Percentiles rank a stretch among this genome's conserved stretches.
These are phyloP conservation scores for Eudasyphora cyanicolor DNA, from an alignment of 2,888 invertebrate species.

Conservation along the genomic window DNA sequence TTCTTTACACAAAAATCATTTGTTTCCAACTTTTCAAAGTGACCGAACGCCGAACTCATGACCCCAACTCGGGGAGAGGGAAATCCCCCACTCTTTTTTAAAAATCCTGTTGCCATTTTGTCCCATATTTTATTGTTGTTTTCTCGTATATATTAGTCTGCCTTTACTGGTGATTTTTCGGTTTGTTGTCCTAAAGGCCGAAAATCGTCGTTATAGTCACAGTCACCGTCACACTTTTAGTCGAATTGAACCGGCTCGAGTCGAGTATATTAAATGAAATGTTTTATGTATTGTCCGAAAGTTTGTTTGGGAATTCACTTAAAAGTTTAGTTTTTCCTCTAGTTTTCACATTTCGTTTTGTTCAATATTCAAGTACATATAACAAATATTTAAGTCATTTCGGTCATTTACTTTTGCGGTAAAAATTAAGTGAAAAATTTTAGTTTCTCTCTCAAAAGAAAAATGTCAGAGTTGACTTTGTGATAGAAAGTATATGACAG, in stretches of 20 bases:
- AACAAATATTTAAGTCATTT: slow-evolving; percentile 32
- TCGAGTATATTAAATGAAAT: slow-evolving; percentile 28
- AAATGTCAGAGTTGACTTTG: not conserved
- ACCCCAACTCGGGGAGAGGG: not conserved
- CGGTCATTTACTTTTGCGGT: slow-evolving; percentile 19
- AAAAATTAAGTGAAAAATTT: slow-evolving; percentile 24
- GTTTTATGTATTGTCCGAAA: slow-evolving; percentile 20
- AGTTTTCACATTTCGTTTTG: not conserved
- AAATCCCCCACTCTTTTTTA: not conserved
- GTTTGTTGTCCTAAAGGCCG: too few species aligned
- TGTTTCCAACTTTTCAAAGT: slow-evolving; percentile 14
- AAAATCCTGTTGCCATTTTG: too few species aligned
- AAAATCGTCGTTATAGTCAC: not conserved
- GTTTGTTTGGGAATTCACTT: slow-evolving; percentile 29
- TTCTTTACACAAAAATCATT: slow-evolving; percentile 5
- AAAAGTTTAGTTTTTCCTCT: slow-evolving; percentile 29
- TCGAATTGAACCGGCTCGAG: too few species aligned
- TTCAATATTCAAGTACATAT: not conserved
- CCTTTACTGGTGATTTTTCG: not conserved
- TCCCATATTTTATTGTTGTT: not conserved
- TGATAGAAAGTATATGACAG: not conserved
- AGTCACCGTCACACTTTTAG: too few species aligned
- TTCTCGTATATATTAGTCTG: not conserved
- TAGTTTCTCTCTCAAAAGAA: not conserved
- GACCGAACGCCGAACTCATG: slow-evolving; percentile 4